A percentile compares a stretch with the other conserved stretches of the same genome.
Evolutionary conservation across 2,797 vertebrate genomes (phyloP).

Genomic region (Parambassis ranga): DNA sequence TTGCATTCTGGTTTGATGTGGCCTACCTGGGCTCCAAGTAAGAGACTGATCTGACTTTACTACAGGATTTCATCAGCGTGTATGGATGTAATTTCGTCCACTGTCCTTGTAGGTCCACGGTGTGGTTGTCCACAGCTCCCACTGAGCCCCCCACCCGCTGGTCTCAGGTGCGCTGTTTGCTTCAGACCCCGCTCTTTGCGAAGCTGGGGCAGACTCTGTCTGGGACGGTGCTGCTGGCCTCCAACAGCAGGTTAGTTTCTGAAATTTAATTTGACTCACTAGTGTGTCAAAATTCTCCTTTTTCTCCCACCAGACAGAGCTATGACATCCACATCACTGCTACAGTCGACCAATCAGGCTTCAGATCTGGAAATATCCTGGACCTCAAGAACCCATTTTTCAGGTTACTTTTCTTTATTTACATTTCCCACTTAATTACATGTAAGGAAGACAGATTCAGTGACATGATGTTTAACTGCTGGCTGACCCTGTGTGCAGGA

Average conservation of each 20-base stretch:
- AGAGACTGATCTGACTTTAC: background rate
- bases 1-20: conserved; percentile 87
- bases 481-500: conserved; percentile 19
- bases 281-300: background rate
- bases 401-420: conserved; percentile 55
- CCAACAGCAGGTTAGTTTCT: conserved; percentile 72
- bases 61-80: background rate
- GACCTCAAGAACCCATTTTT: conserved; percentile 86
- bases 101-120: conserved; percentile 66
- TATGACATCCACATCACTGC: conserved; percentile 84
- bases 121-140: conserved; percentile 85
- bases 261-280: background rate
- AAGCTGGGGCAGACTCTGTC: conserved; percentile 84
- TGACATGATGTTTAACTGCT: background rate
- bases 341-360: conserved; percentile 82
- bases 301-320: conserved; percentile 73
- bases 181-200: conserved; percentile 83
- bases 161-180: conserved; percentile 84
- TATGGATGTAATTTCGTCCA: background rate
- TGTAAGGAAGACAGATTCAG: too few relatives aligned
- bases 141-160: conserved; percentile 84
- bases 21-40: conserved; percentile 84
- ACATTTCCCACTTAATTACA: too few relatives aligned
- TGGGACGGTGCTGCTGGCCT: conserved; percentile 78
- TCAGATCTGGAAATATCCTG: conserved; percentile 82